A percentile compares a stretch with the other conserved stretches of the same genome.
phyloP scores from a whole-genome alignment of 2,797 vertebrate genomes.

The Morelia viridis region DNA sequence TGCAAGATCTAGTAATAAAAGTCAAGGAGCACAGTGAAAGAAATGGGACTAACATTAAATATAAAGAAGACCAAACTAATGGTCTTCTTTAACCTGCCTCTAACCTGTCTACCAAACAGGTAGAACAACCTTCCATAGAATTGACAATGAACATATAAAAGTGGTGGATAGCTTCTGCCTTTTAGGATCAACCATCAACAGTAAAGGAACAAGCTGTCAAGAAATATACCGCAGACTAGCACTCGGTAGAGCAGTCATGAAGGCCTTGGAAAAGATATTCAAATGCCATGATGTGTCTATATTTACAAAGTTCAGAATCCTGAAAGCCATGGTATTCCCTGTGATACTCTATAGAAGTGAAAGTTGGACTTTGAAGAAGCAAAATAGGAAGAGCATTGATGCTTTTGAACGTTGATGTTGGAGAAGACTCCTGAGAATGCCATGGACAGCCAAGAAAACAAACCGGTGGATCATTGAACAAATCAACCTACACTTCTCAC shows the following conservation, averaged over 20 bases:
- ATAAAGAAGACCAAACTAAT: background rate
- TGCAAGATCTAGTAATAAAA: background rate
- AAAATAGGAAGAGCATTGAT: background rate
- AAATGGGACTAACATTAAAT: background rate
- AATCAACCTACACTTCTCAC: background rate
- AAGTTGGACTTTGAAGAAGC: background rate
- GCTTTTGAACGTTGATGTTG: background rate
- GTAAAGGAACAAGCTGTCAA: background rate
- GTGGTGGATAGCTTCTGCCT: background rate
- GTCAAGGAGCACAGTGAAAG: background rate
- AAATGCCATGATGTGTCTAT: background rate
- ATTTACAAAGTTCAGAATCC: background rate
- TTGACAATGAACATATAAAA: background rate
- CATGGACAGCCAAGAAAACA: no score
- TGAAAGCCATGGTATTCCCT: background rate
- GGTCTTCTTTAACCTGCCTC: no score
- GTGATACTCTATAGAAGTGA: background rate
- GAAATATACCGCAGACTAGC: background rate
- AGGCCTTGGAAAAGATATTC: background rate
- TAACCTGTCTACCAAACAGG: no score
- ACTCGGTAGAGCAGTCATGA: background rate
- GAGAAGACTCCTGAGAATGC: background rate
- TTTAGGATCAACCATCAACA: background rate
- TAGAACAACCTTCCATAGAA: background rate
- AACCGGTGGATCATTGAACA: background rate